phyloP scores from a whole-genome alignment of 2,113 vertebrate species.

The Myrmecobius fasciatus region DNA sequence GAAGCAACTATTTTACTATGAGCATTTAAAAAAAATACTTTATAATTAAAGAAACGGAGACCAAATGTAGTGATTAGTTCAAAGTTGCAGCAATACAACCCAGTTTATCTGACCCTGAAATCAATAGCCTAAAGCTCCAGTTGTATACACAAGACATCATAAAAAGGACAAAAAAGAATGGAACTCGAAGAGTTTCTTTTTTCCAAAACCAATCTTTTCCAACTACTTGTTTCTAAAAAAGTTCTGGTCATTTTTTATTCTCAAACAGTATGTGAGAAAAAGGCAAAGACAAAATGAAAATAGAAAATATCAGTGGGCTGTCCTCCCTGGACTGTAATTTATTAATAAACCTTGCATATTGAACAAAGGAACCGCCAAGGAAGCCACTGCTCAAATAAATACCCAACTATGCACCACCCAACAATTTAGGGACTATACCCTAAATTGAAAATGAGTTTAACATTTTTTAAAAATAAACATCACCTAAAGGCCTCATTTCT shows the following conservation, averaged over 20 bases:
- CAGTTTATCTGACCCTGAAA: background rate
- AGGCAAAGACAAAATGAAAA: background rate
- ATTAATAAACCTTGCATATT: background rate
- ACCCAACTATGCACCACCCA: too few relatives aligned
- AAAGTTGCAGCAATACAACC: background rate
- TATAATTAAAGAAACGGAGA: background rate
- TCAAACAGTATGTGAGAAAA: background rate
- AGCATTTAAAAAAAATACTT: background rate
- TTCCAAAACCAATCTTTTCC: background rate
- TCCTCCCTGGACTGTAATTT: background rate
- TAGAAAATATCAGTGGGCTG: background rate
- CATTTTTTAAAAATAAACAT: background rate
- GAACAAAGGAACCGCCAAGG: background rate
- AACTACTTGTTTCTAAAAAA: background rate
- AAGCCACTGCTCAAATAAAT: background rate
- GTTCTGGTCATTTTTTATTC: background rate
- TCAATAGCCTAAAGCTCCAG: background rate
- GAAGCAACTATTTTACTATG: background rate
- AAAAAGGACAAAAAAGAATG: background rate
- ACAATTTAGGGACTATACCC: background rate
- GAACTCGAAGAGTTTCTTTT: background rate
- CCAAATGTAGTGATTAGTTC: background rate
- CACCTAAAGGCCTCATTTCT: too few relatives aligned
- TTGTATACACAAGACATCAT: too few relatives aligned
- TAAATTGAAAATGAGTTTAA: background rate